Percentiles rank a stretch among this genome's conserved stretches.
Conservation (phyloP, 1,140 invertebrate species). For the Bilobella aurantiaca region DNA sequence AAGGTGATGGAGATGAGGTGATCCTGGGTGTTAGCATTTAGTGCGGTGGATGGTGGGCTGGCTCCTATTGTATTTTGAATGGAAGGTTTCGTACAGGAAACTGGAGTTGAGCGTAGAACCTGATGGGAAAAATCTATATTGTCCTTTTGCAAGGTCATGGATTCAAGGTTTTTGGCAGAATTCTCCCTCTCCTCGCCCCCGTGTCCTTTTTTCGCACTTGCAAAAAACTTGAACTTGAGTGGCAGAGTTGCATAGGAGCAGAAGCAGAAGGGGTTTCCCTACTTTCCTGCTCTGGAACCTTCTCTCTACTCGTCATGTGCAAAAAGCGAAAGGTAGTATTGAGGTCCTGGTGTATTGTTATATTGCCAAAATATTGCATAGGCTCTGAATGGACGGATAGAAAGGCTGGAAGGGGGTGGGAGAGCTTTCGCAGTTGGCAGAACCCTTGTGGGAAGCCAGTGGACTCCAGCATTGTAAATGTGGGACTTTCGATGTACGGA, state of each 20-base stretch:
- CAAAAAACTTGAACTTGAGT: neutral
- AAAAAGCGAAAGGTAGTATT: neutral
- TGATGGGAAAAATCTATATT: constrained; percentile 35
- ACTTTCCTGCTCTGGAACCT: neutral
- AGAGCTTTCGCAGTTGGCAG: constrained; percentile 20
- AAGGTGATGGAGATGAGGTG: constrained; percentile 10
- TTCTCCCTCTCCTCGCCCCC: neutral
- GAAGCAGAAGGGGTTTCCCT: neutral
- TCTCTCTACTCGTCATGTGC: neutral
- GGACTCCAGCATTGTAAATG: too few relatives aligned
- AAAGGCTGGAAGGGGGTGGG: neutral
- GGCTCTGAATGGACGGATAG: too few relatives aligned
- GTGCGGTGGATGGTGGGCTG: too few relatives aligned
- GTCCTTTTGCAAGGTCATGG: constrained; percentile 35
- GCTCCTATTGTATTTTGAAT: too few relatives aligned
- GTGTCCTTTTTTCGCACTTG: neutral
- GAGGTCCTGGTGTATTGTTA: neutral
- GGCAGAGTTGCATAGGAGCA: neutral
- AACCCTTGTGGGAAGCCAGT: constrained; percentile 6
- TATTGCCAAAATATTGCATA: constrained; percentile 3
- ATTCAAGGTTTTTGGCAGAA: constrained; percentile 31
- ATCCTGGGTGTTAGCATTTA: too few relatives aligned
- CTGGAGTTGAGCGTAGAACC: neutral
- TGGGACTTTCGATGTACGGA: neutral
- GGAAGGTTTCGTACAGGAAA: too few relatives aligned